Percentiles rank a stretch among this genome's conserved stretches.
These are phyloP conservation scores for Phodopus roborovskii DNA, from an alignment of 2,113 vertebrate genomes.

Conservation along the genomic window DNA sequence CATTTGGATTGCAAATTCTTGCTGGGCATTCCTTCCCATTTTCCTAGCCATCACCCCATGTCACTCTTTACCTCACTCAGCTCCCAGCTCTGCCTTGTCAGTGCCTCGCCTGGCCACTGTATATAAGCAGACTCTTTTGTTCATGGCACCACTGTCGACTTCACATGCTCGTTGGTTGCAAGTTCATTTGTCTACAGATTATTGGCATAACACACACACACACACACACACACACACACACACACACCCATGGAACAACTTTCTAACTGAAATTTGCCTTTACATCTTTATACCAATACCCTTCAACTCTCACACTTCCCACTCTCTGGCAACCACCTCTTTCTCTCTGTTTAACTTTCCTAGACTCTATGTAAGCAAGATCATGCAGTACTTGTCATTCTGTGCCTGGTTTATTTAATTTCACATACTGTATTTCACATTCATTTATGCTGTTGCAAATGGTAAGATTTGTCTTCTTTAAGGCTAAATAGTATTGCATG, in stretches of 20 bases:
- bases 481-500: background rate
- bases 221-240: background rate
- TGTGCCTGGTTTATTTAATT: background rate
- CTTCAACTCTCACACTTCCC: background rate
- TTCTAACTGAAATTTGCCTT: background rate
- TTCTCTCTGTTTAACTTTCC: background rate
- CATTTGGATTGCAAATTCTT: slow-evolving; percentile 24
- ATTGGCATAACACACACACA: background rate
- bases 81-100: background rate
- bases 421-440: background rate
- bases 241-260: background rate
- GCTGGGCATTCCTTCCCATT: background rate
- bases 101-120: background rate
- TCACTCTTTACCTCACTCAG: background rate
- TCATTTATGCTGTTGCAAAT: background rate
- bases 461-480: background rate
- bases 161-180: background rate
- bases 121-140: background rate
- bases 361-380: background rate
- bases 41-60: background rate
- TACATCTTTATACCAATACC: background rate
- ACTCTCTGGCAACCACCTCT: background rate
- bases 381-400: background rate
- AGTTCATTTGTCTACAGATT: background rate
- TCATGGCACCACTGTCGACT: background rate